These are phyloP conservation scores for Eumacrocentrus americanus DNA, from an alignment of 2,888 invertebrate genomes.

Conservation along the genomic window DNA sequence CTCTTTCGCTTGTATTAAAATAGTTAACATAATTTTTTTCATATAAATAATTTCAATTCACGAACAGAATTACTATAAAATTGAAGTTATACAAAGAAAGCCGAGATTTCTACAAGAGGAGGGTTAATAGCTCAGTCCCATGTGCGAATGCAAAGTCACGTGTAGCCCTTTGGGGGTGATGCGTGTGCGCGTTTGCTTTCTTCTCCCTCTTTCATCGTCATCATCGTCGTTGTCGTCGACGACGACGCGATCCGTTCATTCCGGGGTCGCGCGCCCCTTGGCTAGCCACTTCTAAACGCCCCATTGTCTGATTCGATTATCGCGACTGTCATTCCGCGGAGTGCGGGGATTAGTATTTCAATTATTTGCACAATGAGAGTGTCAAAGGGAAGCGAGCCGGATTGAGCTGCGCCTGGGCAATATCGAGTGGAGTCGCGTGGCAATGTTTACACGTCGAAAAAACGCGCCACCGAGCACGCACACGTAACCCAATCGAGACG, in stretches of 20 bases:
- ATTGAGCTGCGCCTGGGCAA: conserved; percentile 33
- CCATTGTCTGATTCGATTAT: conserved; percentile 51
- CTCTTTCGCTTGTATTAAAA: too few relatives aligned
- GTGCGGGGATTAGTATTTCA: conserved; percentile 59
- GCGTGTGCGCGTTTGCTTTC: conserved; percentile 31
- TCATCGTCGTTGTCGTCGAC: conserved; percentile 12
- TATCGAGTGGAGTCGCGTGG: conserved; percentile 58
- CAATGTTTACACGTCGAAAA: conserved; percentile 47
- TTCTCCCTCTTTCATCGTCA: conserved; percentile 20
- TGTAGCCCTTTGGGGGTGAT: conserved; percentile 48
- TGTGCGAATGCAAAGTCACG: conserved; percentile 48
- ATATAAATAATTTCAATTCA: neutral
- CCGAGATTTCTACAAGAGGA: neutral
- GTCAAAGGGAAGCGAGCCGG: conserved; percentile 31
- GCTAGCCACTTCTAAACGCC: conserved; percentile 37
- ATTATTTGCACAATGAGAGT: conserved; percentile 58
- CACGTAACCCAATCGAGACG: too few relatives aligned
- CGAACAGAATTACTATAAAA: neutral
- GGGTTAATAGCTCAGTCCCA: conserved; percentile 4
- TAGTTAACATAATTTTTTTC: neutral
- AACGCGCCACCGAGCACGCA: too few relatives aligned
- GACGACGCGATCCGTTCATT: conserved; percentile 48
- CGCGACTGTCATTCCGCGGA: conserved; percentile 46
- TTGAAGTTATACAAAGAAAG: neutral
- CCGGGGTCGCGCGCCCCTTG: conserved; percentile 48